Evolutionary conservation across 2,797 vertebrate genomes (phyloP).

Genomic region (Betta splendens): DNA sequence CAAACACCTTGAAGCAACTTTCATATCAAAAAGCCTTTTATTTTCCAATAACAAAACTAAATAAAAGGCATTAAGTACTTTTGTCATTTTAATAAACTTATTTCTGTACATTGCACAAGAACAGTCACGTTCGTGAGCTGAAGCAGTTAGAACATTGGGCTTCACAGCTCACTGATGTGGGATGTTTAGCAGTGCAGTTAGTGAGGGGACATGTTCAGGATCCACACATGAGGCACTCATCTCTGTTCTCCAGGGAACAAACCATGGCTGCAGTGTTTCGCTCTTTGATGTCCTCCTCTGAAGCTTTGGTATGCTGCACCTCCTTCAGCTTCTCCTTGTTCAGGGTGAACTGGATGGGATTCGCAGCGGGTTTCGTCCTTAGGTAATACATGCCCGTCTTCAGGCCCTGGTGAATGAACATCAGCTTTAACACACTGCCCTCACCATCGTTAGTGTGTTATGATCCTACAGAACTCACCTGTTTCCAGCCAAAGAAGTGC

Average conservation of each 20-base stretch:
- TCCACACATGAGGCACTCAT: constrained; percentile 96
- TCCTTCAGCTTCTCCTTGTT: constrained; percentile 96
- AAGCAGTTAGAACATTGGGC: neutral
- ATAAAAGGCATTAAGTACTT: constrained; percentile 34
- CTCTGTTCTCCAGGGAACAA: constrained; percentile 94
- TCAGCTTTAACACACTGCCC: neutral
- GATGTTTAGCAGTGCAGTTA: too few relatives aligned
- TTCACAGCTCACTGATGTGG: neutral
- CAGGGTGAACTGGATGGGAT: constrained; percentile 98
- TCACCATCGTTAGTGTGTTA: accelerated
- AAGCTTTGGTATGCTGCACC: constrained; percentile 50
- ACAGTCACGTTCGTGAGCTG: neutral
- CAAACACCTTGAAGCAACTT: neutral
- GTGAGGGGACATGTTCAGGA: constrained; percentile 75
- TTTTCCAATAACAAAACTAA: constrained; percentile 19
- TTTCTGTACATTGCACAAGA: constrained; percentile 32
- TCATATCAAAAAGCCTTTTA: constrained; percentile 25
- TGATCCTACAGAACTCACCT: constrained; percentile 71
- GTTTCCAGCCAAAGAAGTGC: constrained; percentile 99
- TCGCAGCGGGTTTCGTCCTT: constrained; percentile 94
- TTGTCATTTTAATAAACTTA: constrained; percentile 25
- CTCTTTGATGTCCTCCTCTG: constrained; percentile 85
- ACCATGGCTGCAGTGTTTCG: constrained; percentile 94
- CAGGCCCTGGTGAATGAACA: constrained; percentile 83
- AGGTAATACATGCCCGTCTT: constrained; percentile 99